Conservation (phyloP, 2,888 invertebrate species). For the Acanthosepion lycidas region DNA sequence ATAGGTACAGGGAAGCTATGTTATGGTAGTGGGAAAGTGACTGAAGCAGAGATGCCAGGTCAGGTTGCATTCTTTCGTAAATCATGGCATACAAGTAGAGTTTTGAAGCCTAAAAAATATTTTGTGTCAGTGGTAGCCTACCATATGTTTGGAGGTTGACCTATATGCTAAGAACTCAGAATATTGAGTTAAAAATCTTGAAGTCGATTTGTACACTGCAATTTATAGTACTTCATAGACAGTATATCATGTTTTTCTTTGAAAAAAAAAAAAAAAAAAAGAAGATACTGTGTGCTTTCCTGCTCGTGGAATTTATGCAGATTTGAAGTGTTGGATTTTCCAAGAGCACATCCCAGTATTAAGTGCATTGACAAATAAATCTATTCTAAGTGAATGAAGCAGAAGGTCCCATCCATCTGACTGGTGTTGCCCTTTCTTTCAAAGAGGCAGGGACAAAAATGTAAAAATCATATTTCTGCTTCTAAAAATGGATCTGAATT, state of each 20-base stretch:
- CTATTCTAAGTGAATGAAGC: background rate
- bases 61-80: too few species aligned
- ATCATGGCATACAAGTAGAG: too few species aligned
- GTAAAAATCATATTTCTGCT: background rate
- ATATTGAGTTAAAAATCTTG: too few species aligned
- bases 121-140: too few species aligned
- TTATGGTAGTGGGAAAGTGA: too few species aligned
- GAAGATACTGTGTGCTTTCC: background rate
- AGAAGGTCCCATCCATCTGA: background rate
- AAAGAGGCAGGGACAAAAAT: background rate
- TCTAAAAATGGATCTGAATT: background rate
- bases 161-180: too few species aligned
- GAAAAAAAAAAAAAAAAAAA: background rate
- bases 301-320: background rate
- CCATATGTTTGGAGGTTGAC: too few species aligned
- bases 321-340: background rate
- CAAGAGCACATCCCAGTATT: background rate
- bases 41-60: too few species aligned
- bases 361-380: background rate
- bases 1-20: too few species aligned
- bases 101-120: too few species aligned
- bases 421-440: background rate
- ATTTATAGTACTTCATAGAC: too few species aligned
- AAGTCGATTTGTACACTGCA: too few species aligned
- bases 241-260: background rate